Conservation (phyloP, 1,140 invertebrate species). For the Grapholita molesta region DNA sequence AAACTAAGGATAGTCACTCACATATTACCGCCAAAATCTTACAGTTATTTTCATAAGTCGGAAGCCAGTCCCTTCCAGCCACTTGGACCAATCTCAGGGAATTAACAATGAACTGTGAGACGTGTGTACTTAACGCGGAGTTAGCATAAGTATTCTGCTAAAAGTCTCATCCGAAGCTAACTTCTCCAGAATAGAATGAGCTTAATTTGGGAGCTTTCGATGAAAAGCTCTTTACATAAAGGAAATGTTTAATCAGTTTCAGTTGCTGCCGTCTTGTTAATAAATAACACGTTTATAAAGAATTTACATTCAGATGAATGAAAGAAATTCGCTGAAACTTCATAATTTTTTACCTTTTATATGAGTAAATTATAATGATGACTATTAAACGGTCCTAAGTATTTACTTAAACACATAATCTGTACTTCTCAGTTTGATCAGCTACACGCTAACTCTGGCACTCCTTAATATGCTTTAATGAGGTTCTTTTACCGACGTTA, state of each 20-base stretch:
- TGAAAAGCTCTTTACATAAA: background rate
- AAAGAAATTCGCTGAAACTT: too few relatives aligned
- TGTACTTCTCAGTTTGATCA: background rate
- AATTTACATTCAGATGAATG: too few relatives aligned
- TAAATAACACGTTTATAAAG: background rate
- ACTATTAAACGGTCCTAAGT: too few relatives aligned
- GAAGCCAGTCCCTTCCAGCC: conserved; percentile 22
- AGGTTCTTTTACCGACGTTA: background rate
- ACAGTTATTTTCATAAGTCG: background rate
- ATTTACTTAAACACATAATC: background rate
- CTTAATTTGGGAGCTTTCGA: conserved; percentile 34
- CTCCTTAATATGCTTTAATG: background rate
- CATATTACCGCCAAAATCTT: background rate
- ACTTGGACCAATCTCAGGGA: conserved; percentile 14
- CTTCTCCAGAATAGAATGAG: conserved; percentile 27
- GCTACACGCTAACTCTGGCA: background rate
- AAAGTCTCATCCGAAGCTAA: conserved; percentile 42
- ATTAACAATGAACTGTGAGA: conserved; percentile 44
- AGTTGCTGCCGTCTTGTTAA: background rate
- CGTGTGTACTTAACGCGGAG: conserved; percentile 48
- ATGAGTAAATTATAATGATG: too few relatives aligned
- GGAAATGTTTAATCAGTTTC: background rate
- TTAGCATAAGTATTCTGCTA: conserved; percentile 50
- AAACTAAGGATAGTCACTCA: too few relatives aligned
- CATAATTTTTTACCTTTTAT: too few relatives aligned